Conservation (phyloP, 2,797 vertebrate species). For the Myripristis jacobus region DNA sequence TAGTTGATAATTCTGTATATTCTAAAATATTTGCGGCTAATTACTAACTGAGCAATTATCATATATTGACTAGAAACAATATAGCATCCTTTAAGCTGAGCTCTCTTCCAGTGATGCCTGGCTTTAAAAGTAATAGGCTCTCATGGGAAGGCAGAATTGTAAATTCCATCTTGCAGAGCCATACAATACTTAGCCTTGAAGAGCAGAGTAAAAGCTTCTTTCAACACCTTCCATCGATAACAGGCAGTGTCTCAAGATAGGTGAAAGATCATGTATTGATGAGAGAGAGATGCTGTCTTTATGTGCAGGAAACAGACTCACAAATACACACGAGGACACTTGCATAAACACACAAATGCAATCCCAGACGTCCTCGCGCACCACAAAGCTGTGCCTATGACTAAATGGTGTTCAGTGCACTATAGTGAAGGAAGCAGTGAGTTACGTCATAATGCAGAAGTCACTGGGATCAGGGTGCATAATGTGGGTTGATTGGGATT, state of each 20-base stretch:
- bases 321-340: conserved; percentile 11
- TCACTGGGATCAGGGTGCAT: not conserved
- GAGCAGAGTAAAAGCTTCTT: conserved; percentile 40
- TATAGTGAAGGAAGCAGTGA: not conserved
- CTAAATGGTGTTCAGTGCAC: conserved; percentile 6
- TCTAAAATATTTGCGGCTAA: not conserved
- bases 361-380: not conserved
- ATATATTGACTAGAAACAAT: not conserved
- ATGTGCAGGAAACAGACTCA: too few species aligned
- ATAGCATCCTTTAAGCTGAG: not conserved
- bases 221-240: conserved; percentile 51
- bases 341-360: not conserved
- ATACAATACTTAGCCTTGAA: conserved; percentile 35
- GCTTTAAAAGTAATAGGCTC: conserved; percentile 15
- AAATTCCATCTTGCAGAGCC: conserved; percentile 16
- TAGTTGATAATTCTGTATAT: not conserved
- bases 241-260: conserved; percentile 50
- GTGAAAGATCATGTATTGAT: conserved; percentile 55
- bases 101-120: not conserved
- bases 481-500: not conserved
- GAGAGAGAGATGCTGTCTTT: too few species aligned
- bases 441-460: not conserved
- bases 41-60: conserved; percentile 7
- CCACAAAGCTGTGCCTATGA: conserved; percentile 4
- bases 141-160: conserved; percentile 8